These are phyloP conservation scores for Aphaenogaster rudis DNA, from an alignment of 1,140 invertebrate species.

Conservation along the genomic window DNA sequence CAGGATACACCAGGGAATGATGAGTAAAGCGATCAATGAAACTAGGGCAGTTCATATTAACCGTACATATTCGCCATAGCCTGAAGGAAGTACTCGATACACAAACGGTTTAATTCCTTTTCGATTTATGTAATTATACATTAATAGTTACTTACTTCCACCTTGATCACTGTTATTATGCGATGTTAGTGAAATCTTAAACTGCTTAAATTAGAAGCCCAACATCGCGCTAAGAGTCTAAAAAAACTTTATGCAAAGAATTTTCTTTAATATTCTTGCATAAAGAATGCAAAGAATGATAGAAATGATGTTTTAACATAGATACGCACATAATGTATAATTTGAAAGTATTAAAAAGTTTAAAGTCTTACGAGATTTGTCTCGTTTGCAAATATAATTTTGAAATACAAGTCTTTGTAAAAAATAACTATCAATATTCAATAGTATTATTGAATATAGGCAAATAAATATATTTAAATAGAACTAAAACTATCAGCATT, in stretches of 20 bases:
- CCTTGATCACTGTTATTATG: neutral
- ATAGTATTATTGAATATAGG: neutral
- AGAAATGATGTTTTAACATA: neutral
- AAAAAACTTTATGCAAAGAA: neutral
- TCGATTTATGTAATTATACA: constrained; percentile 7
- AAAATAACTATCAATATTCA: neutral
- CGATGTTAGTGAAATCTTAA: neutral
- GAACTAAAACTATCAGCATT: constrained; percentile 2
- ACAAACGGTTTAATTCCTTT: constrained; percentile 15
- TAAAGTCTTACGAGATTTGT: neutral
- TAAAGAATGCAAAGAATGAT: neutral
- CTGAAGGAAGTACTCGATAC: constrained; percentile 2
- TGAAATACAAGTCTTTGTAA: neutral
- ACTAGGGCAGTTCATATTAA: constrained; percentile 36
- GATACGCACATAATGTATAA: neutral
- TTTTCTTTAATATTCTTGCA: neutral
- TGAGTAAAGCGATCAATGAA: constrained; percentile 30
- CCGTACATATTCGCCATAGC: neutral
- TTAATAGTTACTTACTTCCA: neutral
- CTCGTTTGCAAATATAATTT: neutral
- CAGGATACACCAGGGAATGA: constrained; percentile 1
- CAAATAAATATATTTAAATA: neutral
- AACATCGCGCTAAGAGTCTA: neutral
- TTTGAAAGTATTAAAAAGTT: neutral
- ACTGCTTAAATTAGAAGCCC: neutral